A percentile compares a stretch with the other conserved stretches of the same genome.
Conservation (phyloP, 2,888 invertebrate species). For the Drosophila formosana region DNA sequence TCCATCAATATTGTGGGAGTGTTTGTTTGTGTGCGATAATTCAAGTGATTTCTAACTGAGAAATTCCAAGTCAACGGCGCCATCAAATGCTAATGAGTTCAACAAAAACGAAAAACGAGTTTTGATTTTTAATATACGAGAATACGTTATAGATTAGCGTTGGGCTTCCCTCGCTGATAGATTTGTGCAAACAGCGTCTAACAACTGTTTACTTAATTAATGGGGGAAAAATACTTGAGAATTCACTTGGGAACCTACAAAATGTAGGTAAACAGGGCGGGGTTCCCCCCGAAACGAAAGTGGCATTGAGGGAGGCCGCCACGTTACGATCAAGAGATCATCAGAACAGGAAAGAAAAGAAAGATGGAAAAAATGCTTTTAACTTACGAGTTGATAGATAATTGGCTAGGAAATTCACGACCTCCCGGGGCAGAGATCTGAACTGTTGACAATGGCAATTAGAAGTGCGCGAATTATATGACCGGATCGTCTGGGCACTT, state of each 20-base stretch:
- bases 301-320: conserved; percentile 30
- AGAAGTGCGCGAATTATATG: conserved; percentile 54
- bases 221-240: conserved; percentile 62
- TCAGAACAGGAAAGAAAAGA: conserved; percentile 13
- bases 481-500: conserved; percentile 8
- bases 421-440: conserved; percentile 18
- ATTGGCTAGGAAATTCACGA: conserved; percentile 24
- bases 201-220: conserved; percentile 64
- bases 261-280: conserved; percentile 54
- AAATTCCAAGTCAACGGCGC: conserved; percentile 42
- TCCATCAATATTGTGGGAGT: conserved; percentile 25
- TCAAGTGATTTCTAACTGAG: conserved; percentile 11
- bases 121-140: conserved; percentile 29
- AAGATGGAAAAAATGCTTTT: conserved; percentile 36
- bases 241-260: conserved; percentile 19
- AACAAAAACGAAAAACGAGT: conserved; percentile 50
- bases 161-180: conserved; percentile 59
- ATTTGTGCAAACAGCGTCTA: conserved; percentile 40
- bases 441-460: conserved; percentile 70
- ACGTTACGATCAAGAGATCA: neutral
- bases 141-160: conserved; percentile 10
- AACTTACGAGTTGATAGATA: conserved; percentile 39
- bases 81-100: conserved; percentile 67
- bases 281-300: conserved; percentile 41
- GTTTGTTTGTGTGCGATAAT: conserved; percentile 11